Evolutionary conservation across 2,888 invertebrate genomes (phyloP).

Genomic region (Perdita meconis): DNA sequence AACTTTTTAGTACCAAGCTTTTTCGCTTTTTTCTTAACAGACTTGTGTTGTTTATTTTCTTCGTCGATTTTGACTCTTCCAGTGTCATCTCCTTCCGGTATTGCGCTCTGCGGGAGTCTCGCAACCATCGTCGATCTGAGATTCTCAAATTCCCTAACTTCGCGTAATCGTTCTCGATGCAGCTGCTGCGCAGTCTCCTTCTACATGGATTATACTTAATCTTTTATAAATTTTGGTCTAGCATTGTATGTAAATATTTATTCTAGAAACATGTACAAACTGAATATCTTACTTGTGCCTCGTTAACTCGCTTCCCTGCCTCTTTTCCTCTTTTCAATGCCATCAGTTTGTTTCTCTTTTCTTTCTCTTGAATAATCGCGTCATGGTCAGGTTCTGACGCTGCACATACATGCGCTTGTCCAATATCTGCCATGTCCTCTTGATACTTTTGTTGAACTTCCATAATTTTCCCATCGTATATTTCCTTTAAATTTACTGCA

Average conservation of each 20-base stretch:
- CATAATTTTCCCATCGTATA: conserved; percentile 85
- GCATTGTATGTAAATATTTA: conserved; percentile 17
- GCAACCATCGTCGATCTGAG: conserved; percentile 83
- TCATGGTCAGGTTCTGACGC: conserved; percentile 81
- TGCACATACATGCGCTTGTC: conserved; percentile 85
- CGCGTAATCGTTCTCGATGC: conserved; percentile 75
- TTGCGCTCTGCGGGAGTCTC: conserved; percentile 69
- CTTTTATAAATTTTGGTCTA: conserved; percentile 33
- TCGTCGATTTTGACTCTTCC: conserved; percentile 35
- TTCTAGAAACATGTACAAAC: conserved; percentile 6
- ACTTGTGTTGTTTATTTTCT: conserved; percentile 7
- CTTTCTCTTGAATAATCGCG: conserved; percentile 71
- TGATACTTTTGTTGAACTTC: conserved; percentile 85
- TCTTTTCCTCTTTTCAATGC: conserved; percentile 83
- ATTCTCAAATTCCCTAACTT: conserved; percentile 84
- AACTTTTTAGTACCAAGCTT: conserved; percentile 64
- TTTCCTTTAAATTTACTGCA: conserved; percentile 85
- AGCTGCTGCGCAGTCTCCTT: conserved; percentile 64
- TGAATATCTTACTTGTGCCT: conserved; percentile 71
- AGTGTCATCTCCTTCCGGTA: conserved; percentile 27
- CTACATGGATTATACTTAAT: conserved; percentile 57
- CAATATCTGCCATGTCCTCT: conserved; percentile 85
- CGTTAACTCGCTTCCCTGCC: conserved; percentile 80
- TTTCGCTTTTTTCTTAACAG: conserved; percentile 55
- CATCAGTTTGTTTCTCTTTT: conserved; percentile 73